Conservation (phyloP, 2,113 vertebrate species). For the Varanus salvator region DNA sequence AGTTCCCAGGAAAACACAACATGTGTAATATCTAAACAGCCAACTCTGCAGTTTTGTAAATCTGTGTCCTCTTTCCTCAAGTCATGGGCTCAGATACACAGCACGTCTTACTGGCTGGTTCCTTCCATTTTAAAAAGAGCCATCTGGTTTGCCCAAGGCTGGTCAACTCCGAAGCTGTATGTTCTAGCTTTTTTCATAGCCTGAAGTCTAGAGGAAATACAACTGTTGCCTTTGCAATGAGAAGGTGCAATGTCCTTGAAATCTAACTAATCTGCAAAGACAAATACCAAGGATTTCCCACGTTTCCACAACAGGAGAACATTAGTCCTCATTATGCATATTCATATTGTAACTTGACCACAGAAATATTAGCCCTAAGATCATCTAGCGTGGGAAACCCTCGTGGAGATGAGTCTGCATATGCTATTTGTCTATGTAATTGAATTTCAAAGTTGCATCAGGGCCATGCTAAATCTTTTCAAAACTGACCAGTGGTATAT, state of each 20-base stretch:
- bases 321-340: background rate
- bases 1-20: background rate
- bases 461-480: background rate
- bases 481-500: background rate
- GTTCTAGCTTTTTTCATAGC: background rate
- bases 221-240: background rate
- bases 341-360: background rate
- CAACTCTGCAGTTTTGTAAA: conserved; percentile 9
- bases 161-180: background rate
- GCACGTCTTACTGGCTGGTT: background rate
- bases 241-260: background rate
- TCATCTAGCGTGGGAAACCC: background rate
- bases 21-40: background rate
- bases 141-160: conserved; percentile 11
- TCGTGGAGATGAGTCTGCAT: background rate
- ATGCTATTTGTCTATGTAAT: background rate
- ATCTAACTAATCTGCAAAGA: background rate
- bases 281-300: background rate
- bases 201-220: background rate
- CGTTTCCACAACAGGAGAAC: background rate
- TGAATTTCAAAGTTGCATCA: background rate
- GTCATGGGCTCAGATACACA: background rate
- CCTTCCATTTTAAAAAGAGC: background rate
- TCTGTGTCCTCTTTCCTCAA: background rate
- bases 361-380: background rate